Conservation (phyloP, 2,797 vertebrate species). For the Morus bassanus region DNA sequence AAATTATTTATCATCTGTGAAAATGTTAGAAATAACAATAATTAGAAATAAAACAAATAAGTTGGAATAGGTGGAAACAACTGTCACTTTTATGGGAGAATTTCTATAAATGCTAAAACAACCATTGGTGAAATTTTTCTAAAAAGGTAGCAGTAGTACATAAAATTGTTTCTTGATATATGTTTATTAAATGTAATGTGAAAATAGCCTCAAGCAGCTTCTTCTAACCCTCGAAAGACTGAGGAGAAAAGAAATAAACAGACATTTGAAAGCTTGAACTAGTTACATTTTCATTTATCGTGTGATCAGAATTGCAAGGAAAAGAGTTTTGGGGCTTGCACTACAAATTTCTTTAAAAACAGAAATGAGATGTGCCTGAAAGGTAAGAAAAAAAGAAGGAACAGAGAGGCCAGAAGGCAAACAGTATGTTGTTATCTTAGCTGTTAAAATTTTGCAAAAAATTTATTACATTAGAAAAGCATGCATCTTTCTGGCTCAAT, state of each 20-base stretch:
- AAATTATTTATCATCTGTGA: not conserved
- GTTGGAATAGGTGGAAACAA: not conserved
- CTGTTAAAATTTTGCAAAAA: not conserved
- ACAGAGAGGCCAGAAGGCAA: not conserved
- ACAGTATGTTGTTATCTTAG: not conserved
- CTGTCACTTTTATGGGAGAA: not conserved
- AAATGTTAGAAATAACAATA: not conserved
- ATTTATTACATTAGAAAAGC: not conserved
- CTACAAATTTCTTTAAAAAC: not conserved
- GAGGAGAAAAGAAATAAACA: not conserved
- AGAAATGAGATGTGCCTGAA: not conserved
- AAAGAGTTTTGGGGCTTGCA: not conserved
- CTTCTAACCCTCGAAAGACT: not conserved
- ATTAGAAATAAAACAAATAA: not conserved
- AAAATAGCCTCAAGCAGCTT: not conserved
- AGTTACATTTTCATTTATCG: slow-evolving; percentile 6
- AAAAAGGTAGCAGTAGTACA: not conserved
- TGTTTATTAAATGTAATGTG: slow-evolving; percentile 21
- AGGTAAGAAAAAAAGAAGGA: not conserved
- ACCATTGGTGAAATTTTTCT: not conserved
- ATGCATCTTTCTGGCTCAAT: not conserved
- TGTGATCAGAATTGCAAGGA: slow-evolving; percentile 1
- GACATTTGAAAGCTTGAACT: not conserved
- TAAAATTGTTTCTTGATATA: not conserved
- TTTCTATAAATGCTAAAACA: not conserved